Conservation (phyloP, 2,888 invertebrate genomes). For the Rhaphigaster nebulosa region DNA sequence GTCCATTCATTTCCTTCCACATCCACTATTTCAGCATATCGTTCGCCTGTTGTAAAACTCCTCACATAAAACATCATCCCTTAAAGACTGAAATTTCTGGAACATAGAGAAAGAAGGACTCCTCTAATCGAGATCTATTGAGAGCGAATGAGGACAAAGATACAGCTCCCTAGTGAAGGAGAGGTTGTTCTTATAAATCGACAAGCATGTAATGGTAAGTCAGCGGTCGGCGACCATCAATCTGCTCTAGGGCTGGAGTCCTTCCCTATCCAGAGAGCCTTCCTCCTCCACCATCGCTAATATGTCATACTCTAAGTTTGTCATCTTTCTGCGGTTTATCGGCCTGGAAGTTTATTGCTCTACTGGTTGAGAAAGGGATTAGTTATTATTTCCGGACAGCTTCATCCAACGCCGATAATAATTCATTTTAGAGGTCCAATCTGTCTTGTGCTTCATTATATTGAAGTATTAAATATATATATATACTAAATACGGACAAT, state of each 20-base stretch:
- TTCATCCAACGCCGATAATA: not conserved
- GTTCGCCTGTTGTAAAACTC: too few species aligned
- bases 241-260: not conserved
- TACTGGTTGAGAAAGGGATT: not conserved
- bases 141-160: not conserved
- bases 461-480: not conserved
- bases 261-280: not conserved
- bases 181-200: conserved; percentile 17
- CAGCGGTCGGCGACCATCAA: conserved; percentile 25
- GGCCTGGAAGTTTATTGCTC: not conserved
- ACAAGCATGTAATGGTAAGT: conserved; percentile 42
- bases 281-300: not conserved
- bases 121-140: not conserved
- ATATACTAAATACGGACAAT: too few species aligned
- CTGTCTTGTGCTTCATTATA: not conserved
- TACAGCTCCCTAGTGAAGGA: not conserved
- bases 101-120: not conserved
- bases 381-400: not conserved
- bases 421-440: not conserved
- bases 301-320: conserved; percentile 1
- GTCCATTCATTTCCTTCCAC: too few species aligned
- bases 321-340: not conserved
- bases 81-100: too few species aligned
- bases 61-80: too few species aligned
- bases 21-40: too few species aligned